Conservation (phyloP, 2,888 invertebrate species). For the Drosophila robusta region DNA sequence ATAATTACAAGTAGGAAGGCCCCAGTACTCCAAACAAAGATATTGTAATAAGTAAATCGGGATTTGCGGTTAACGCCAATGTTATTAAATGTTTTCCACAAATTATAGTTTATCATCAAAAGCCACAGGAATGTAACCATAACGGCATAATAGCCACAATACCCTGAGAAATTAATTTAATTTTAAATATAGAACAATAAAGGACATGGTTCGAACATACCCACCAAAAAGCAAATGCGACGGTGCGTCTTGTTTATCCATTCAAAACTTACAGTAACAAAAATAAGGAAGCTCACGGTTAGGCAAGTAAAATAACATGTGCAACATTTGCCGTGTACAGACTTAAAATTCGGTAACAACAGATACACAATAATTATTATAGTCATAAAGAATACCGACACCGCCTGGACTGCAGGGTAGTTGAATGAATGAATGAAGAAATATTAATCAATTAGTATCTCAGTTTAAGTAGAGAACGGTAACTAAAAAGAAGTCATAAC, state of each 20-base stretch:
- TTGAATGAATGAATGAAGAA: too few species aligned
- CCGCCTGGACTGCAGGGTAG: conserved; percentile 87
- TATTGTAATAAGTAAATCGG: conserved; percentile 68
- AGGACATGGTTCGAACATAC: not conserved
- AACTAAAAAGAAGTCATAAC: too few species aligned
- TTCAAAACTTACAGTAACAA: not conserved
- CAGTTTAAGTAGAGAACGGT: too few species aligned
- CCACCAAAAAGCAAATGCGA: conserved; percentile 8
- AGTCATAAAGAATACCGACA: conserved; percentile 89
- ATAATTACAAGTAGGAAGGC: conserved; percentile 55
- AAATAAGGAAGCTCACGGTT: conserved; percentile 7
- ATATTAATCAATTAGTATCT: not conserved
- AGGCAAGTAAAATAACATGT: conserved; percentile 45
- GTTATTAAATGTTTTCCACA: conserved; percentile 87
- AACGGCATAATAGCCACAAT: conserved; percentile 88
- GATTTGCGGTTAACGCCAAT: conserved; percentile 22
- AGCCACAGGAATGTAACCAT: conserved; percentile 93
- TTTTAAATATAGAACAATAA: not conserved
- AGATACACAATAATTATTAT: conserved; percentile 86
- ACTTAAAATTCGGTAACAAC: conserved; percentile 27
- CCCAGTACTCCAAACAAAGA: conserved; percentile 77
- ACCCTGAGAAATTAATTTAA: conserved; percentile 51
- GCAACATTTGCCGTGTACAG: conserved; percentile 39
- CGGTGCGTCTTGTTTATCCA: not conserved
- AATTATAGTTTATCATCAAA: conserved; percentile 93